A percentile compares a stretch with the other conserved stretches of the same genome.
These are phyloP conservation scores for Amaurobius ferox DNA, from an alignment of 2,888 invertebrate genomes.

Conservation along the genomic window DNA sequence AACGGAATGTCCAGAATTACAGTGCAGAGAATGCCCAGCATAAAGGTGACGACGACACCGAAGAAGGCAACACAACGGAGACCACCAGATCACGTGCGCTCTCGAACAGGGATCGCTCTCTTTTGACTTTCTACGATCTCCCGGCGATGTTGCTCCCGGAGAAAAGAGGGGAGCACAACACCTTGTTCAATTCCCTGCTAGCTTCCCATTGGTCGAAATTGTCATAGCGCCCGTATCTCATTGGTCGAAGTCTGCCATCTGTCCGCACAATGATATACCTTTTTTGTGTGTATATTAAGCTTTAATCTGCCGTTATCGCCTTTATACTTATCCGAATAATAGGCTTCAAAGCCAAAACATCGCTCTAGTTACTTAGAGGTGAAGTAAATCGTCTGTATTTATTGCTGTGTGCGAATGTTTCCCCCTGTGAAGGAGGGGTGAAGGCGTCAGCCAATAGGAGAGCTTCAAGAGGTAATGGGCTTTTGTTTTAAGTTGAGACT, in stretches of 20 bases:
- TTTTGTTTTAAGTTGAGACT: constrained; percentile 71
- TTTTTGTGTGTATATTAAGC: constrained; percentile 27
- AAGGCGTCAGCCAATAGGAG: constrained; percentile 35
- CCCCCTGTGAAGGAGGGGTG: not conserved
- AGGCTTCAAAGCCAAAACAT: constrained; percentile 27
- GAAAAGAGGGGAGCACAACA: constrained; percentile 12
- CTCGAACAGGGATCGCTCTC: constrained; percentile 27
- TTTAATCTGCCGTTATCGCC: constrained; percentile 64
- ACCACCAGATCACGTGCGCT: constrained; percentile 31
- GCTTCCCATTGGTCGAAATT: constrained; percentile 36
- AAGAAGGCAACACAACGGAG: not conserved
- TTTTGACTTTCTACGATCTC: constrained; percentile 66
- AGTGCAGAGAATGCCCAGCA: too few relatives aligned
- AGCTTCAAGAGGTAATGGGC: constrained; percentile 41
- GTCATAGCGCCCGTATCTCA: constrained; percentile 49
- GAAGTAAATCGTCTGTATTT: not conserved
- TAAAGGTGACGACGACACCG: too few relatives aligned
- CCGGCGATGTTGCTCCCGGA: constrained; percentile 33
- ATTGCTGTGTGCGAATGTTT: not conserved
- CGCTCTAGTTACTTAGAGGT: not conserved
- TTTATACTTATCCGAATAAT: constrained; percentile 57
- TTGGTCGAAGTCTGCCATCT: constrained; percentile 57
- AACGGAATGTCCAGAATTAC: too few relatives aligned
- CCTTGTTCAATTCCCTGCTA: constrained; percentile 46
- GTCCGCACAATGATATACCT: constrained; percentile 8